Evolutionary conservation across 2,797 vertebrate species (phyloP), one percentile per base, ranked within the genome.

Genomic region (Hippoglossus hippoglossus): DNA sequence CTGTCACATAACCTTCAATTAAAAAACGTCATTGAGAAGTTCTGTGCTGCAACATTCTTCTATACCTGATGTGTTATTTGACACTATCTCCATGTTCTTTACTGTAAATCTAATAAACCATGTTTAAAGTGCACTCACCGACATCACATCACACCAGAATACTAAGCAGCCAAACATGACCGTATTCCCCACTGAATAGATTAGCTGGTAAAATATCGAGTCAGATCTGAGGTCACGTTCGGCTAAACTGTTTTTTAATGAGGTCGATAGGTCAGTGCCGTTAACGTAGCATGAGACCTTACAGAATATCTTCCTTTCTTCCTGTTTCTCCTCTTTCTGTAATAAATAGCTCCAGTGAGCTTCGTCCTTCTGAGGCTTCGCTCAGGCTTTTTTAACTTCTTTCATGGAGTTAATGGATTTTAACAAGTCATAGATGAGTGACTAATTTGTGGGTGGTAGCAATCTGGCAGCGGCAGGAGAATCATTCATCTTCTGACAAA

Each of bases 371-470:
- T 67, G 18, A 70, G 51, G 41, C 46, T 47, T 54, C 31, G 41
- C 21, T 63, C 25, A 24, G 18, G 34, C 26, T 63, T 69, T 3
- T 50, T 8, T 60, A 26, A 65, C 34, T 61, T 50, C 36, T 62
- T 66, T 71, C 13, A 39, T 24, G 12, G 49, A 68, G 34, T 46
- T 72, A 82, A 85, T 75, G 77, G 60, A 72, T 79, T 71, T 56
- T 63, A 81, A 71, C 61, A 50, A 78, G 67, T 53, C 28, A 28
- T 74, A 80, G 63, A 77, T 69, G 55, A 63, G 44, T 79, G 73
- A 75, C 66, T 84, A 67, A 84, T 87, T 81, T 73, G 57, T 65
- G 75, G 71, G 73, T 10, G 50, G 55, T 31, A 24, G 66, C 54
- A 79, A 59, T 80, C 60, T 50, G 67, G 59, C 67, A 66, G 67